phyloP scores from a whole-genome alignment of 92 coral and sea anemone species.

The Phenganax marumi region DNA sequence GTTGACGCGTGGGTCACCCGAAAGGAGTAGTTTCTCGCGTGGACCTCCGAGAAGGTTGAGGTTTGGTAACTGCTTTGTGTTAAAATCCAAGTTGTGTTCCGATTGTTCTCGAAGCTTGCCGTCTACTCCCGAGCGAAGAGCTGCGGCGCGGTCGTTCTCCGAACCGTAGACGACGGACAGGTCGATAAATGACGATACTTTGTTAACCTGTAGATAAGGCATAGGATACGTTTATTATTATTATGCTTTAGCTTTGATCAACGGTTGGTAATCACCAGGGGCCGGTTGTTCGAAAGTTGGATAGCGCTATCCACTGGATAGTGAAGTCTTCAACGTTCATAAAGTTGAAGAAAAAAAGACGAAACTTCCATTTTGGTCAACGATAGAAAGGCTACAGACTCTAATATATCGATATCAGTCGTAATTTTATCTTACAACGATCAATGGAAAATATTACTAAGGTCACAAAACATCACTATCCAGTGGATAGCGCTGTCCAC shows the following conservation, averaged over 20 bases:
- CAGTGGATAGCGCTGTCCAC: too few relatives aligned
- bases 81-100: slow-evolving; percentile 70
- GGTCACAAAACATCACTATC: too few relatives aligned
- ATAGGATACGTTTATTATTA: neutral
- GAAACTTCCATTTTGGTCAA: too few relatives aligned
- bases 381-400: too few relatives aligned
- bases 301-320: too few relatives aligned
- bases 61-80: slow-evolving; percentile 82
- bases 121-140: slow-evolving; percentile 67
- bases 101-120: slow-evolving; percentile 81
- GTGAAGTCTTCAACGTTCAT: too few relatives aligned
- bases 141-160: slow-evolving; percentile 70
- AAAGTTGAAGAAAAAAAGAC: too few relatives aligned
- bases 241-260: neutral
- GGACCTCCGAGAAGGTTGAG: slow-evolving; percentile 92
- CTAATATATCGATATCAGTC: too few relatives aligned
- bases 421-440: too few relatives aligned
- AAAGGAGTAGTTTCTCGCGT: slow-evolving; percentile 89
- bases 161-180: slow-evolving; percentile 88
- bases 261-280: neutral
- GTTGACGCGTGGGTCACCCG: slow-evolving; percentile 99
- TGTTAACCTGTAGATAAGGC: slow-evolving; percentile 68
- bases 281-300: too few relatives aligned
- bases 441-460: too few relatives aligned
- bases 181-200: slow-evolving; percentile 88